phyloP scores from a whole-genome alignment of 2,797 vertebrate species.

The Sebastiscus tertius region DNA sequence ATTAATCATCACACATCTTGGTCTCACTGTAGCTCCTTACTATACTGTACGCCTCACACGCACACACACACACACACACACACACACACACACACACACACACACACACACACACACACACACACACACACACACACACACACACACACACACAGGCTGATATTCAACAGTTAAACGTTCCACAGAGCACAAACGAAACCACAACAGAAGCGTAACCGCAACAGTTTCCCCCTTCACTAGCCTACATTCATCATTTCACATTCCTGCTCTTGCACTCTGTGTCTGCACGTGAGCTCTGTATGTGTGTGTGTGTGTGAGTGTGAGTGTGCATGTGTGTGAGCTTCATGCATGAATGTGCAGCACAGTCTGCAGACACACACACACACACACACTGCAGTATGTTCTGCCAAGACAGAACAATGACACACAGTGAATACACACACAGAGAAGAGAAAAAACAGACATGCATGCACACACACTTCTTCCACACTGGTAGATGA shows the following conservation, averaged over 20 bases:
- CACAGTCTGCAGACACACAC: constrained; percentile 64
- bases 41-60: constrained; percentile 15
- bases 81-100: not conserved
- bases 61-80: not conserved
- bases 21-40: constrained; percentile 24
- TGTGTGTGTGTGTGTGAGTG: not conserved
- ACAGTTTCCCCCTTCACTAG: constrained; percentile 30
- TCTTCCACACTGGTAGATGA: constrained; percentile 31
- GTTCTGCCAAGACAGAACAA: constrained; percentile 52
- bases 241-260: constrained; percentile 48
- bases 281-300: constrained; percentile 34
- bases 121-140: constrained; percentile 7
- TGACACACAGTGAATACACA: constrained; percentile 29
- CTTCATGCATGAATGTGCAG: constrained; percentile 75
- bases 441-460: constrained; percentile 1
- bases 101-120: not conserved
- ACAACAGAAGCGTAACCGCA: constrained; percentile 40
- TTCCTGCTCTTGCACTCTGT: constrained; percentile 45
- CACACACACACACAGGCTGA: not conserved
- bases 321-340: constrained; percentile 1
- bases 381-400: constrained; percentile 68
- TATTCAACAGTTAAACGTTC: constrained; percentile 57
- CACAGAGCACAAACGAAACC: constrained; percentile 33
- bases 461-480: constrained; percentile 14
- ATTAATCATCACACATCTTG: constrained; percentile 22